These are phyloP conservation scores for Channallabes apus DNA, from an alignment of 2,797 vertebrate genomes.

Conservation along the genomic window DNA sequence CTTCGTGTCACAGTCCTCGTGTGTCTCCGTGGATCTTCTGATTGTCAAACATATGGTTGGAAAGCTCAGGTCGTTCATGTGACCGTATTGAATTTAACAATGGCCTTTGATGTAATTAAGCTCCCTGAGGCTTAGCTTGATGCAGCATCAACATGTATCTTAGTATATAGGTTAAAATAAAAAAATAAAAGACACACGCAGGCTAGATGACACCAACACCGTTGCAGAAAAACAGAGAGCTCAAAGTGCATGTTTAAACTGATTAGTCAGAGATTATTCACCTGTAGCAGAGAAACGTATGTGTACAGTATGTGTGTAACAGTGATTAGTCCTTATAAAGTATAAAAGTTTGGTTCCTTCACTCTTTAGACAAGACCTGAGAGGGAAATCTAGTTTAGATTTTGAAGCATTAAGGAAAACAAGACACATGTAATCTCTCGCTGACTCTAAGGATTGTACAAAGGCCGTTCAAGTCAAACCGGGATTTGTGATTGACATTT, in stretches of 20 bases:
- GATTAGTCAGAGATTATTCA: neutral
- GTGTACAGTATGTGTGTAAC: neutral
- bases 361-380: no score
- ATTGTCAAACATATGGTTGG: constrained; percentile 84
- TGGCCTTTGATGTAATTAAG: constrained; percentile 91
- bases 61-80: constrained; percentile 82
- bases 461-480: no score
- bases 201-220: neutral
- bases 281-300: neutral
- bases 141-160: constrained; percentile 73
- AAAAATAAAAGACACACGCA: neutral
- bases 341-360: neutral
- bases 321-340: neutral
- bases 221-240: neutral
- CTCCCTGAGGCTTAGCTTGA: constrained; percentile 77
- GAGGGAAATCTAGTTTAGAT: neutral
- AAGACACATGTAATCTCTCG: constrained; percentile 3
- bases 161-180: neutral
- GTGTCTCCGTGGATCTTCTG: constrained; percentile 65
- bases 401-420: constrained; percentile 6
- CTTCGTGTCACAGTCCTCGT: neutral
- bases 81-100: constrained; percentile 85
- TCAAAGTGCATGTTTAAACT: neutral
- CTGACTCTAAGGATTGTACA: neutral
- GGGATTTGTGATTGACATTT: no score